Conservation (phyloP, 1,140 invertebrate species). For the Drosophila kurseongensis region DNA sequence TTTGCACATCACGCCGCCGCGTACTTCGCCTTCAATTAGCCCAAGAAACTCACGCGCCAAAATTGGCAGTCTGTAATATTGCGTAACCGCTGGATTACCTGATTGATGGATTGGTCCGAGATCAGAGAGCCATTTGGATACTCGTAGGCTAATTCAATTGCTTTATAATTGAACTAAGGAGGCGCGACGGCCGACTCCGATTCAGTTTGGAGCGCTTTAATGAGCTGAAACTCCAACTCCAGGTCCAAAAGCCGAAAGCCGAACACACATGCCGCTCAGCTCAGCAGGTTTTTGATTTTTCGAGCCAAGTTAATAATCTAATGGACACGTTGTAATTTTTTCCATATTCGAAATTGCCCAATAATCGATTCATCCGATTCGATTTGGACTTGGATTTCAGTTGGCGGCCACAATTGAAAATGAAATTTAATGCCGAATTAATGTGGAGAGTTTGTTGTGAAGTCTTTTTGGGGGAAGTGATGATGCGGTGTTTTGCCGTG, state of each 20-base stretch:
- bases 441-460: conserved; percentile 48
- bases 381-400: conserved; percentile 61
- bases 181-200: conserved; percentile 48
- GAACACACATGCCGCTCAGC: conserved; percentile 47
- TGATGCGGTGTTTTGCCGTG: conserved; percentile 49
- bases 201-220: conserved; percentile 58
- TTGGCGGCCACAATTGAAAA: conserved; percentile 70
- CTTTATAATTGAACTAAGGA: conserved; percentile 81
- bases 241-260: conserved; percentile 12
- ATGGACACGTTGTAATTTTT: conserved; percentile 78
- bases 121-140: conserved; percentile 32
- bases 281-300: conserved; percentile 60
- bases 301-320: conserved; percentile 77
- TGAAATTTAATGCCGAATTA: conserved; percentile 73
- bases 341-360: conserved; percentile 61
- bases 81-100: conserved; percentile 64
- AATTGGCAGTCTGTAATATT: conserved; percentile 67
- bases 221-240: conserved; percentile 51
- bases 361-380: conserved; percentile 69
- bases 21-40: conserved; percentile 65
- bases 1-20: conserved; percentile 67
- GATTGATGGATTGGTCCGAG: conserved; percentile 70
- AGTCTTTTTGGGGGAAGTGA: conserved; percentile 39
- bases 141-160: conserved; percentile 73
- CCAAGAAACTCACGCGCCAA: conserved; percentile 59